Evolutionary conservation across 2,797 vertebrate species (phyloP), one percentile per base, ranked within the genome.

Genomic region (Oreortyx pictus): DNA sequence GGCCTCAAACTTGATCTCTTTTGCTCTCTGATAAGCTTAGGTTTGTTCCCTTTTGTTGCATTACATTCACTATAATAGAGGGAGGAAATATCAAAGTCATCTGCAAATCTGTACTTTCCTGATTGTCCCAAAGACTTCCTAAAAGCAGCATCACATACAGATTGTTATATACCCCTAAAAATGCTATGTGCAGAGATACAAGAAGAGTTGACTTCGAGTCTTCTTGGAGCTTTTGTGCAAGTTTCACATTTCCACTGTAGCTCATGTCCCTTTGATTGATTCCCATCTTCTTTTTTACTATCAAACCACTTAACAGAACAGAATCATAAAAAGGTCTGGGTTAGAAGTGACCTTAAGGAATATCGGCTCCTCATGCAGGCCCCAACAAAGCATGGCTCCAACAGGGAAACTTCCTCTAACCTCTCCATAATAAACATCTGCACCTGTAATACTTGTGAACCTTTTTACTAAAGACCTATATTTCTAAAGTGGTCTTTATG

Each of bases 171-270:
- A 76, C 31, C 59, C 68, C 50, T 62, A 31, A 62, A 31, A 13
- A 66, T 12, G n/a, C 25, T 78, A 22, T 37, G 39, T 15, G 23
- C 18, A 50, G 24, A 62, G 19, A 39, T 41, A 15, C 50, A 64
- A 6, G 18, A 66, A 59, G 13, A 62, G 2, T 1, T 43, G 61
- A 6, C 20, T 50, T 50, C 16, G 29, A 46, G 16, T 33, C 88
- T 47, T 43, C 49, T 46, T 6, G 16, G 52, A 72, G 35, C 4
- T 86, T 68, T 62, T 68, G 33, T 20, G 31, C 0, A 1, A 61
- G 25, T 24, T 31, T 13, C 39, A 62, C 4, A 0, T 4, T 39
- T 27, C 52, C 7, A 37, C 20, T 3, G 2, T 11, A 12, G 17
- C 15, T 27, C 15, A 57, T 44, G 11, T 2, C 22, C 18, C 12